Conservation (phyloP, 53 echinoderm and acorn worm species). For the Pentamera pediparva region DNA sequence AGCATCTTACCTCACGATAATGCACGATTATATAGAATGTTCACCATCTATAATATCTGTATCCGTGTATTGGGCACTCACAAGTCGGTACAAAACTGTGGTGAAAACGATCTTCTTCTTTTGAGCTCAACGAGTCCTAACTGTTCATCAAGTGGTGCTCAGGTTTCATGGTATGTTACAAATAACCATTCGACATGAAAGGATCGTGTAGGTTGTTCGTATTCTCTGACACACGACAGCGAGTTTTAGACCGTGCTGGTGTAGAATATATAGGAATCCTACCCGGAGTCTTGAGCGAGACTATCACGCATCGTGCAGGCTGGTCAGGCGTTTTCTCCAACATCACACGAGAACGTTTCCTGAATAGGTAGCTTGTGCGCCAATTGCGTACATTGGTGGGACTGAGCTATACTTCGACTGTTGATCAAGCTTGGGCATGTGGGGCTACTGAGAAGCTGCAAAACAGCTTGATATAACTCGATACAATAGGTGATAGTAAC, state of each 20-base stretch:
- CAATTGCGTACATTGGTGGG: no score
- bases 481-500: background rate
- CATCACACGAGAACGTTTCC: no score
- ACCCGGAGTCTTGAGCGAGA: no score
- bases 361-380: no score
- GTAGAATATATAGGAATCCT: no score
- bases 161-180: slow-evolving; percentile 9
- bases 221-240: background rate
- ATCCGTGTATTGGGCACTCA: background rate
- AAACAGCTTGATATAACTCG: slow-evolving; percentile 9
- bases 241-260: background rate
- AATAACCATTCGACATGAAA: background rate
- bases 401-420: slow-evolving; percentile 13
- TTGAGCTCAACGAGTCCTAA: background rate
- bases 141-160: background rate
- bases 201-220: background rate
- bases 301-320: no score
- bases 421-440: slow-evolving; percentile 7
- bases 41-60: background rate
- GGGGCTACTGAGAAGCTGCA: slow-evolving; percentile 7
- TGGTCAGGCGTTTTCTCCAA: no score
- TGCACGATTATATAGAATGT: no score
- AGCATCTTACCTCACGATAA: no score
- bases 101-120: background rate
- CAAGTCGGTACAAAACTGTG: background rate